A percentile compares a stretch with the other conserved stretches of the same genome.
phyloP scores from a whole-genome alignment of 2,888 invertebrate species.

The Meta bourneti region DNA sequence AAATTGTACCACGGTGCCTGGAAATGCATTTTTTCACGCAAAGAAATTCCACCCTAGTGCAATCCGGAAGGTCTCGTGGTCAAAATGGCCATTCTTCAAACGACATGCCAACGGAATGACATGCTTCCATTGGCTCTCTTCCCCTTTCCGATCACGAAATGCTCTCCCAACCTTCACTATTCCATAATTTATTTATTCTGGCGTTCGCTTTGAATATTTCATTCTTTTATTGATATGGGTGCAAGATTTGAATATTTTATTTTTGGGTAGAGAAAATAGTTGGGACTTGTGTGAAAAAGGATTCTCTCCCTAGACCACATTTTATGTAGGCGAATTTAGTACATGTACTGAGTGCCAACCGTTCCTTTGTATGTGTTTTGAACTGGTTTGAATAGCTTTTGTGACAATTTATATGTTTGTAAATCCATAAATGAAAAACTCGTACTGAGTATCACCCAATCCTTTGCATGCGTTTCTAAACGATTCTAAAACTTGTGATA shows the following conservation, averaged over 20 bases:
- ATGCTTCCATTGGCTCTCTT: slow-evolving; percentile 26
- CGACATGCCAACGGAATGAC: slow-evolving; percentile 17
- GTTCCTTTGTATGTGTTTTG: too few relatives aligned
- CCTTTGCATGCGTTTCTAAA: too few relatives aligned
- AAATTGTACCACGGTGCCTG: neutral
- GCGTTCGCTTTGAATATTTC: neutral
- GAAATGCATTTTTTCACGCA: slow-evolving; percentile 3
- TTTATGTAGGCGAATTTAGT: too few relatives aligned
- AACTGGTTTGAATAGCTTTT: too few relatives aligned
- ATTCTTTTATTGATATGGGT: slow-evolving; percentile 21
- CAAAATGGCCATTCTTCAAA: slow-evolving; percentile 37
- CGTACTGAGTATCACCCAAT: too few relatives aligned
- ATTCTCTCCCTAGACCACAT: neutral
- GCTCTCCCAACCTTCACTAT: slow-evolving; percentile 11
- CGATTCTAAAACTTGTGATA: too few relatives aligned
- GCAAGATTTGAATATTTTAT: slow-evolving; percentile 46
- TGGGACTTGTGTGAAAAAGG: neutral
- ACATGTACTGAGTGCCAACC: too few relatives aligned
- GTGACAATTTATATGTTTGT: too few relatives aligned
- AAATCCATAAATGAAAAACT: too few relatives aligned
- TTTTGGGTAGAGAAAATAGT: slow-evolving; percentile 4
- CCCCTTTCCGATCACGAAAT: slow-evolving; percentile 40
- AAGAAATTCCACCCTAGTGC: slow-evolving; percentile 7
- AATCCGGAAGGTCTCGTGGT: slow-evolving; percentile 35
- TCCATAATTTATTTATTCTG: slow-evolving; percentile 24